Evolutionary conservation across 2,113 vertebrate genomes (phyloP).

Genomic region (Hippocampus guttulatus): DNA sequence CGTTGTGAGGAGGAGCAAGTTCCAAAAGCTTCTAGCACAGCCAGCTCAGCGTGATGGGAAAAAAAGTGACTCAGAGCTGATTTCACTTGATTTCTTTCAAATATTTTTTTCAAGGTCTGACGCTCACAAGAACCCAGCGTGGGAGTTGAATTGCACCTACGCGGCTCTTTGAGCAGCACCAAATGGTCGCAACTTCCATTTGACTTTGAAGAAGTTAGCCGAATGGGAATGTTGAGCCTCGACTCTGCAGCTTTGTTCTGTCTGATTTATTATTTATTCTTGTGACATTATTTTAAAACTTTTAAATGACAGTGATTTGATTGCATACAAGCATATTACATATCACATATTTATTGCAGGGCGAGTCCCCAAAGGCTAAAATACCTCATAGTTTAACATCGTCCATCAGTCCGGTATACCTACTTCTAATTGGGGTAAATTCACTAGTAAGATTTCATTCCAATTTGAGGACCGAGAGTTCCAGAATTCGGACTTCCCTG

Average conservation of each 20-base stretch:
- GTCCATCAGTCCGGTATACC: background rate
- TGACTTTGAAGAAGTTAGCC: background rate
- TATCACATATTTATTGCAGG: background rate
- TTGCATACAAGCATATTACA: background rate
- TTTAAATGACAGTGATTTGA: background rate
- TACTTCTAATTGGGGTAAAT: background rate
- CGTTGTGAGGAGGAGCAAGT: background rate
- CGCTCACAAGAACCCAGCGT: background rate
- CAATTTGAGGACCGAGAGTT: too few species aligned
- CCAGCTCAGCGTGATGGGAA: background rate
- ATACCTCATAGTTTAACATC: background rate
- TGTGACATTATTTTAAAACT: background rate
- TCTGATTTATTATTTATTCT: background rate
- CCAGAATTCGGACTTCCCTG: too few species aligned
- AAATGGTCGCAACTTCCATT: too few species aligned
- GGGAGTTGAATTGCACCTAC: slow-evolving; percentile 1
- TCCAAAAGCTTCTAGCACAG: background rate
- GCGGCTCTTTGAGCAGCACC: background rate
- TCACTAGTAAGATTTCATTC: background rate
- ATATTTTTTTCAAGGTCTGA: background rate
- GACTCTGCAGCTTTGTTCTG: background rate
- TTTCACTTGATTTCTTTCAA: background rate
- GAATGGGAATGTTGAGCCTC: background rate
- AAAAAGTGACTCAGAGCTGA: background rate
- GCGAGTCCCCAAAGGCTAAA: background rate